These are phyloP conservation scores for Atlantisia rogersi DNA, from an alignment of 2,113 vertebrate species.

Conservation along the genomic window DNA sequence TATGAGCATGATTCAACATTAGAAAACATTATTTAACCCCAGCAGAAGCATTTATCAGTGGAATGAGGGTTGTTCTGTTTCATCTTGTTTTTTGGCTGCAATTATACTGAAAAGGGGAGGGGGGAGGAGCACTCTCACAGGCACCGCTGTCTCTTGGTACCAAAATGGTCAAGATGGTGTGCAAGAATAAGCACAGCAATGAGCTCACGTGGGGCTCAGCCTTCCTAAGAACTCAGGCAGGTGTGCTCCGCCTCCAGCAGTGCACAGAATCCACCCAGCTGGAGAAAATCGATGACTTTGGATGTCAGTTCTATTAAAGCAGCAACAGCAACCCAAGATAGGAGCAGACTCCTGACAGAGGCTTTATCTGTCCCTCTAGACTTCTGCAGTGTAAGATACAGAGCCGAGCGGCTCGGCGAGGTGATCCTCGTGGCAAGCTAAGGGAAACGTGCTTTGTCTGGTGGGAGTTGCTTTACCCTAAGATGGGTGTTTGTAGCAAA, in stretches of 20 bases:
- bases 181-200: background rate
- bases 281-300: background rate
- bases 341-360: background rate
- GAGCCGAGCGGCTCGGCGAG: background rate
- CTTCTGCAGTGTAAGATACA: background rate
- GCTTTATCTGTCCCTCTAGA: background rate
- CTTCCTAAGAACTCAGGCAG: background rate
- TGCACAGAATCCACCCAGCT: background rate
- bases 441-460: fast-evolving
- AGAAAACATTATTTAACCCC: background rate
- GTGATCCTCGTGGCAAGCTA: background rate
- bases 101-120: background rate
- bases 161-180: background rate
- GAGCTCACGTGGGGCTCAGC: background rate
- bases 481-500: background rate
- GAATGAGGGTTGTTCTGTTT: background rate
- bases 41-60: background rate
- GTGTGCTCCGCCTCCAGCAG: background rate
- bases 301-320: background rate
- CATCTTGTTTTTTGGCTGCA: background rate
- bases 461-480: background rate
- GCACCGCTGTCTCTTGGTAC: background rate
- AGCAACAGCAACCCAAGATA: background rate
- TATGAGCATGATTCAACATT: background rate
- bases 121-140: too few species aligned